Base-by-base conservation (phyloP, 2,113 vertebrate genomes). In the Willisornis vidua region DNA sequence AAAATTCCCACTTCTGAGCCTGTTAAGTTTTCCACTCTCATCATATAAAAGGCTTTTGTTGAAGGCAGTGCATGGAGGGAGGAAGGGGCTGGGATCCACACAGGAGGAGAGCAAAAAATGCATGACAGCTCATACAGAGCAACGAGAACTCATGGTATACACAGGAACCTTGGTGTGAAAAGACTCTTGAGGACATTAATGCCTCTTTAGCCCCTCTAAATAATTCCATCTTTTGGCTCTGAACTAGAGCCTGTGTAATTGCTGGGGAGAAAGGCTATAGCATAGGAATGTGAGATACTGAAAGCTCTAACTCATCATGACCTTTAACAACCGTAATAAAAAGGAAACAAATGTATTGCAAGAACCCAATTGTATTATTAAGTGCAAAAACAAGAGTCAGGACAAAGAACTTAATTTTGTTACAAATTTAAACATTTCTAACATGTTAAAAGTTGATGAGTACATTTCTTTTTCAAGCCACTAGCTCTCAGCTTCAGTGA, bases 1-100 rank as follows among this genome's bases (percentile, higher is more conserved):
- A 39, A 75, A 83, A 91, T 93, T 95, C 91, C 90, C 90, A 91
- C 57, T 96, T 90, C 71, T 77, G 51, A 59, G 63, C 54, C 46
- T 39, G 43, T 43, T 68, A 63, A 19, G 26, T 93, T 91, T 91
- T 91, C 94, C 93, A 85, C 20, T 93, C 67, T 20, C 20, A 8
- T 54, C 67, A n/a, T 23, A 61, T 37, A 77, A 90, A 82, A 76
- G 29, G 43, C 18, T 80, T 92, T 84, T 85, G 71, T 68, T 46
- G 31, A 29, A 20, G 23, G 55, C 67, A 43, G 41, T 1, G 14
- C 17, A 28, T 35, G 59, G 9, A 25, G 52, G 26, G 67, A 84
- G 33, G 65, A 68, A 22, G 45, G 37, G 39, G 66, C 75, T 41
- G 51, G 31, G 20, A 8, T n/a, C 52, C 59, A 16, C 9, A 3